Evolutionary conservation across 2,888 invertebrate genomes (phyloP).

Genomic region (Sesia bembeciformis): DNA sequence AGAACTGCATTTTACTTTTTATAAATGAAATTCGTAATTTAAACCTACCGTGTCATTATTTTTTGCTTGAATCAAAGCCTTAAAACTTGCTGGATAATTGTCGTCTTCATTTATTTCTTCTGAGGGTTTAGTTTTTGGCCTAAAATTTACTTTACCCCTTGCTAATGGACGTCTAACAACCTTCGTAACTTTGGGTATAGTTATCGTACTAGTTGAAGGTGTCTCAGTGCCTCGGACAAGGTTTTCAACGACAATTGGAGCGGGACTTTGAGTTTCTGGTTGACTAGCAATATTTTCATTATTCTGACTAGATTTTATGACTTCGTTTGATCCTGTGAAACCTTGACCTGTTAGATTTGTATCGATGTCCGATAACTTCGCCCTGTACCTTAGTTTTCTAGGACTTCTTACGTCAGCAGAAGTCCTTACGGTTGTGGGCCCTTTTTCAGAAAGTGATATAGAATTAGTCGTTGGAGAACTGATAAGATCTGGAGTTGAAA

Average conservation of each 20-base stretch:
- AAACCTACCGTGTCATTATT: conserved; percentile 65
- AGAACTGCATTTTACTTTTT: background rate
- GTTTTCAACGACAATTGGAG: conserved; percentile 26
- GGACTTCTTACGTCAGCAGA: conserved; percentile 38
- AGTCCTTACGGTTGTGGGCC: conserved; percentile 41
- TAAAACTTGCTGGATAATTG: conserved; percentile 79
- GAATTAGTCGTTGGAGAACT: conserved; percentile 54
- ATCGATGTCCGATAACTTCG: conserved; percentile 47
- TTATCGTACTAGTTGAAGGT: conserved; percentile 28
- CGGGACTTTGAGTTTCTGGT: conserved; percentile 31
- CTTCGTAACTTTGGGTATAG: conserved; percentile 33
- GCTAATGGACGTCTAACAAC: conserved; percentile 42
- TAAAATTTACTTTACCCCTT: conserved; percentile 33
- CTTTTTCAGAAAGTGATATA: conserved; percentile 39
- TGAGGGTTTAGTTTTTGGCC: conserved; percentile 31
- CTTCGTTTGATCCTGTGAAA: conserved; percentile 35
- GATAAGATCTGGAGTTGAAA: conserved; percentile 38
- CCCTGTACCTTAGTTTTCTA: conserved; percentile 50
- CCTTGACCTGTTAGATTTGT: conserved; percentile 57
- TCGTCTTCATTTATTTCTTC: conserved; percentile 76
- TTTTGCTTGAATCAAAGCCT: conserved; percentile 77
- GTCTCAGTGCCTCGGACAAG: conserved; percentile 37
- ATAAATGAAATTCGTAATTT: background rate
- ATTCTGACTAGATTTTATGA: conserved; percentile 53
- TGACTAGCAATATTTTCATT: conserved; percentile 49